Conservation (phyloP, 2,113 vertebrate genomes). For the Archilochus colubris region DNA sequence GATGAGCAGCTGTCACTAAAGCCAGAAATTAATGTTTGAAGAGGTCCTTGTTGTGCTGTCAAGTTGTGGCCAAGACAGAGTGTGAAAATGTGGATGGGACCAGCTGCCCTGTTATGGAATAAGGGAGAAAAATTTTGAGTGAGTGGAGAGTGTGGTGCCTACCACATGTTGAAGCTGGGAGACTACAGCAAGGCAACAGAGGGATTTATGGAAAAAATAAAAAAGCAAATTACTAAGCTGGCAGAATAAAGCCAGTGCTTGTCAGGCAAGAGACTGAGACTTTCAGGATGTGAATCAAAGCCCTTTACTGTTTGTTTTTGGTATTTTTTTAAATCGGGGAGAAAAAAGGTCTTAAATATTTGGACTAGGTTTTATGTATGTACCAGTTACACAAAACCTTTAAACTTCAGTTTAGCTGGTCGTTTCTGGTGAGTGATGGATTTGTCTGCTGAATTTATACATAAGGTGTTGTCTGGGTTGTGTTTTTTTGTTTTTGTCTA, state of each 20-base stretch:
- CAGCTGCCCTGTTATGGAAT: background rate
- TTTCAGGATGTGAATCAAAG: background rate
- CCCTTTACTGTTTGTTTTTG: background rate
- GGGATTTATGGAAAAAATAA: background rate
- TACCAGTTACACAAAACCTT: background rate
- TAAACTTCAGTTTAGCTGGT: background rate
- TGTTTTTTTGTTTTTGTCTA: background rate
- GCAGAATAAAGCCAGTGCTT: background rate
- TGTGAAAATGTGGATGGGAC: background rate
- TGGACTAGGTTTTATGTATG: background rate
- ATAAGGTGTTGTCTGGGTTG: background rate
- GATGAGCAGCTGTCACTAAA: background rate
- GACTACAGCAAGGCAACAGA: background rate
- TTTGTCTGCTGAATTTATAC: background rate
- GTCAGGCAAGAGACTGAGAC: background rate
- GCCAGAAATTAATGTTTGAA: background rate
- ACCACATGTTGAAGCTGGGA: background rate
- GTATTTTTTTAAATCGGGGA: background rate
- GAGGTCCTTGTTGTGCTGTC: background rate
- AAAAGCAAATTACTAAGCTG: background rate
- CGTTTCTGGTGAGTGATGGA: background rate
- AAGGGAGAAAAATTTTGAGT: background rate
- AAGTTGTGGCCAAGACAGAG: background rate
- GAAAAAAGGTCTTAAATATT: background rate
- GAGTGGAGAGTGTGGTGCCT: background rate